A percentile compares a stretch with the other conserved stretches of the same genome.
These are phyloP conservation scores for Dicyrtoma fusca DNA, from an alignment of 2,888 invertebrate genomes.

Conservation along the genomic window DNA sequence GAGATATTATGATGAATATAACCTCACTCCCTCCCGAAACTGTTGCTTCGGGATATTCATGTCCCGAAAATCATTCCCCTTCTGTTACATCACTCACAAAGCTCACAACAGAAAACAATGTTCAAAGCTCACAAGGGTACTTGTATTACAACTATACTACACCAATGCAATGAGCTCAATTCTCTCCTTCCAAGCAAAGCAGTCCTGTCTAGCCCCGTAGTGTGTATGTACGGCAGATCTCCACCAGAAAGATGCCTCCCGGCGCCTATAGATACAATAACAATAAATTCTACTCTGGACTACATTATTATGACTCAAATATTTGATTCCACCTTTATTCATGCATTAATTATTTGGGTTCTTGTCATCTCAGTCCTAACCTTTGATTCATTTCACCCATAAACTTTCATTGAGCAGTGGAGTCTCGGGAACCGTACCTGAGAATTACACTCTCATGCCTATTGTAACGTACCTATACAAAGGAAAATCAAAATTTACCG, in stretches of 20 bases:
- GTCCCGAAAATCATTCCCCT: conserved; percentile 48
- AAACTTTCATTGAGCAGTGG: background rate
- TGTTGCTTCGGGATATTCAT: conserved; percentile 48
- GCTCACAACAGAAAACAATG: background rate
- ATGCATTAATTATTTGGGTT: conserved; percentile 28
- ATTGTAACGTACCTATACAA: too few species aligned
- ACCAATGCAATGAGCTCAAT: too few species aligned
- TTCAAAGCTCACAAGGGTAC: background rate
- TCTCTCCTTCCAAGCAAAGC: background rate
- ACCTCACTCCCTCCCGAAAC: conserved; percentile 45
- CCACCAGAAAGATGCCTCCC: conserved; percentile 1
- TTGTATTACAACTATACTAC: background rate
- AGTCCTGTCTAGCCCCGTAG: background rate
- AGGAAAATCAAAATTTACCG: too few species aligned
- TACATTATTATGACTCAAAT: conserved; percentile 17
- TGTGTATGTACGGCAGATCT: conserved; percentile 17
- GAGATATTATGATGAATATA: conserved; percentile 34
- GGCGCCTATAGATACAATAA: conserved; percentile 23
- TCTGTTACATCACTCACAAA: conserved; percentile 26
- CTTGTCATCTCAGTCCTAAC: conserved; percentile 29
- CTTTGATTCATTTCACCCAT: background rate
- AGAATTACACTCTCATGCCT: too few species aligned
- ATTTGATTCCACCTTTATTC: conserved; percentile 28
- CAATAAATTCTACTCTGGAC: conserved; percentile 22
- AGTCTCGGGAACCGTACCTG: background rate